These are phyloP conservation scores for Coregonus clupeaformis DNA, from an alignment of 2,113 vertebrate species.

Conservation along the genomic window DNA sequence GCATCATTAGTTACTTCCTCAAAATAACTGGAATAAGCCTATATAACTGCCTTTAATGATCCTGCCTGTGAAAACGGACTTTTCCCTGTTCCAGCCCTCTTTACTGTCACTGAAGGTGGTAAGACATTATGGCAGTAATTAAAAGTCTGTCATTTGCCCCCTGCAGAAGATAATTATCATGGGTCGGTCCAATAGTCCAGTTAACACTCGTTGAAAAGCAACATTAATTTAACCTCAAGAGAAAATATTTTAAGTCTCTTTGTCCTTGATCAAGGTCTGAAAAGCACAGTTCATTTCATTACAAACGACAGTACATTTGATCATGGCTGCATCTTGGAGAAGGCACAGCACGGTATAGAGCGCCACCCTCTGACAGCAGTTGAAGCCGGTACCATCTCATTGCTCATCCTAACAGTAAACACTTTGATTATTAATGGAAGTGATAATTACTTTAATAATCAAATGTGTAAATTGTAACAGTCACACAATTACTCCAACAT, in stretches of 20 bases:
- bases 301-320: conserved; percentile 39
- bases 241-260: conserved; percentile 56
- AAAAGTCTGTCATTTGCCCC: conserved; percentile 44
- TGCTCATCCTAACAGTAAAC: not conserved
- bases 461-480: not conserved
- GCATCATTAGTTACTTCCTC: not conserved
- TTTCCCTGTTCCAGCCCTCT: not conserved
- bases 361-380: conserved; percentile 63
- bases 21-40: not conserved
- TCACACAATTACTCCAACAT: not conserved
- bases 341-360: conserved; percentile 53
- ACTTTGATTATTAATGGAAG: conserved; percentile 1
- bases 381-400: not conserved
- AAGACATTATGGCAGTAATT: conserved; percentile 45
- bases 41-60: not conserved
- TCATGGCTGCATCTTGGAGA: conserved; percentile 49
- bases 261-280: conserved; percentile 67
- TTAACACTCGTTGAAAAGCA: conserved; percentile 56
- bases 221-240: conserved; percentile 58
- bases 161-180: conserved; percentile 45
- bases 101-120: conserved; percentile 23
- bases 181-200: conserved; percentile 54
- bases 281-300: conserved; percentile 50
- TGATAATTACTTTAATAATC: conserved; percentile 5
- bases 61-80: not conserved